Percentiles rank a stretch among this genome's conserved stretches.
Evolutionary conservation across 2,888 invertebrate genomes (phyloP).

Genomic region (Blera fallax): DNA sequence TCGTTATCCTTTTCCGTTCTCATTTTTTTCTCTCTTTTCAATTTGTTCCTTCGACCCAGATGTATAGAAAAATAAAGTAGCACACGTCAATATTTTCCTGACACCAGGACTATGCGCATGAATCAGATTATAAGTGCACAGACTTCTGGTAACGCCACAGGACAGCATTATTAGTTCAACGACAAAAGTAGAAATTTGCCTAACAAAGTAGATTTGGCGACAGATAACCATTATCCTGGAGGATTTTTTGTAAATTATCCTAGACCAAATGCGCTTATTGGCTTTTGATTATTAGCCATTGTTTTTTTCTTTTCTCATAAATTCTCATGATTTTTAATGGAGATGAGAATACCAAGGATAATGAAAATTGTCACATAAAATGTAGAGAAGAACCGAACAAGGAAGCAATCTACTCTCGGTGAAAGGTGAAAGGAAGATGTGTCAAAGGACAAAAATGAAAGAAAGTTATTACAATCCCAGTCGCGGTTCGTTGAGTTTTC

Average conservation of each 20-base stretch:
- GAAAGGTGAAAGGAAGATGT: slow-evolving; percentile 30
- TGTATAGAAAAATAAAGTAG: slow-evolving; percentile 60
- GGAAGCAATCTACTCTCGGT: background rate
- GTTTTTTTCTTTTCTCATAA: slow-evolving; percentile 29
- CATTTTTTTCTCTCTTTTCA: slow-evolving; percentile 1
- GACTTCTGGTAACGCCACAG: slow-evolving; percentile 57
- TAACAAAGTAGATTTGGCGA: slow-evolving; percentile 2
- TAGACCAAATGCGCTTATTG: slow-evolving; percentile 40
- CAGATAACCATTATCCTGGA: slow-evolving; percentile 49
- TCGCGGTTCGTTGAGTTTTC: slow-evolving; percentile 59
- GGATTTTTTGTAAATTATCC: slow-evolving; percentile 6
- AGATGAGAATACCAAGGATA: slow-evolving; percentile 33
- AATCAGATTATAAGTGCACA: slow-evolving; percentile 67
- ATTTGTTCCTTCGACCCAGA: slow-evolving; percentile 27
- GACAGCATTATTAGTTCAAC: slow-evolving; percentile 48
- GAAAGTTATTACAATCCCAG: slow-evolving; percentile 62
- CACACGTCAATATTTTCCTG: slow-evolving; percentile 68
- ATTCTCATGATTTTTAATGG: slow-evolving; percentile 9
- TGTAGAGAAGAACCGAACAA: background rate
- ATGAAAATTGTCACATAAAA: slow-evolving; percentile 40
- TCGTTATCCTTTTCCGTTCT: slow-evolving; percentile 55
- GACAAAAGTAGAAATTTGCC: slow-evolving; percentile 39
- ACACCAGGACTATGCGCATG: slow-evolving; percentile 62
- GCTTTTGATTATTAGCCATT: slow-evolving; percentile 57
- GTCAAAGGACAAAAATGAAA: slow-evolving; percentile 45